Base-by-base conservation (phyloP, 2,113 vertebrate genomes). In the Monopterus albus region DNA sequence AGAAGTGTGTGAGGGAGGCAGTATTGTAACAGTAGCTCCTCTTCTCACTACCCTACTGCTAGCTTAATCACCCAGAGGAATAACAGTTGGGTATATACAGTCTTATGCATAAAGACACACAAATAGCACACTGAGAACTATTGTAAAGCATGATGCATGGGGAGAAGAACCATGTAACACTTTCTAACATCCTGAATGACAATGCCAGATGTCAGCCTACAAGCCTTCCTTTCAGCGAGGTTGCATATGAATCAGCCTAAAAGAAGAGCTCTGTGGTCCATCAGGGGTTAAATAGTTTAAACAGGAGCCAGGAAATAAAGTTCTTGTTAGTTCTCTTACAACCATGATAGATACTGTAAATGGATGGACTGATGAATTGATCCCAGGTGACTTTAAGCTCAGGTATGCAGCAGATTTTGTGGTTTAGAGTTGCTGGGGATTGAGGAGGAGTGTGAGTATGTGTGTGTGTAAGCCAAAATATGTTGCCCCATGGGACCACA, bases 111-210 rank as follows among this genome's bases (percentile, higher is more conserved):
- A 83, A 86, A 76, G 85, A 87, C 86, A 78, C 76, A 74, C 75
- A 85, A 73, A 74, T 58, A 84, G 57, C 79, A 79, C 77, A 38
- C 53, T 25, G 29, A 59, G 75, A 85, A 68, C 79, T 51, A 79
- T 88, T 89, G 88, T 89, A 62, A 88, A 78, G 84, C 69, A 3
- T 29, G 31, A 25, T 2, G 6, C 86, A 83, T 26, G 76, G 36
- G 56, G 84, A 91, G 83, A 78, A 33, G 72, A 72, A 72, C 21
- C 82, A 45, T 57, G 50, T 35, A 73, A 91, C 85, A 90, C 86
- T 90, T 88, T 86, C 85, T 73, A 83, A 87, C 85, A 75, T 70
- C 64, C 33, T 20, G 83, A 86, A 89, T 90, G 49, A 92, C 88
- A 90, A 90, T 52, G 52, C n/a, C 56, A 65, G 46, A 85, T 79